A percentile compares a stretch with the other conserved stretches of the same genome.
Evolutionary conservation across 2,888 invertebrate species (phyloP).

Genomic region (Arge pagana): DNA sequence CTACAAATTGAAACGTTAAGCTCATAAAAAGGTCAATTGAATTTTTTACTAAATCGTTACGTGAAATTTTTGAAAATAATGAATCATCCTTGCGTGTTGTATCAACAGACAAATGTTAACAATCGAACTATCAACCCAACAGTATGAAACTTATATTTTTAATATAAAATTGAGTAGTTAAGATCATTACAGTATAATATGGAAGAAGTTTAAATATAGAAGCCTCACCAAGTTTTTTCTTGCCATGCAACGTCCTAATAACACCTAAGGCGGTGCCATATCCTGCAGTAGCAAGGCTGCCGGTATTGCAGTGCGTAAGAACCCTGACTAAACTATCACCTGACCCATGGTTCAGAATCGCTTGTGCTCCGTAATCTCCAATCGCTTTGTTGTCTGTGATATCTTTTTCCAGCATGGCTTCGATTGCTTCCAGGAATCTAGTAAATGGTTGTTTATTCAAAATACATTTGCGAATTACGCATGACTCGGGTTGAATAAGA

Average conservation of each 20-base stretch:
- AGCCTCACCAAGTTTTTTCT: constrained; percentile 70
- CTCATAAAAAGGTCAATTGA: too few relatives aligned
- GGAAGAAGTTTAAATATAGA: neutral
- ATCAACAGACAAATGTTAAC: too few relatives aligned
- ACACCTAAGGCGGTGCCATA: constrained; percentile 98
- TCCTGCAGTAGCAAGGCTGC: constrained; percentile 95
- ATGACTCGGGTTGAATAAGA: too few relatives aligned
- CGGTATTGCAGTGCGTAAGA: constrained; percentile 98
- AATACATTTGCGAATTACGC: too few relatives aligned
- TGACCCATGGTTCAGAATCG: constrained; percentile 68
- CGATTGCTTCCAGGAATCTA: constrained; percentile 79
- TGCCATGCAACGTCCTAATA: constrained; percentile 78
- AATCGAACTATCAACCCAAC: too few relatives aligned
- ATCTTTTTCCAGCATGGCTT: constrained; percentile 84
- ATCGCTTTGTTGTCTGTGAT: constrained; percentile 86
- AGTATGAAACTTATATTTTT: neutral
- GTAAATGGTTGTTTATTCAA: constrained; percentile 37
- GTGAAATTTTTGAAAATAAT: too few relatives aligned
- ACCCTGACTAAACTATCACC: constrained; percentile 72
- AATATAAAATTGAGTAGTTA: neutral
- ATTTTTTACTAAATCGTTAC: too few relatives aligned
- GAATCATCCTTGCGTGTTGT: too few relatives aligned
- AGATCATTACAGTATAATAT: neutral
- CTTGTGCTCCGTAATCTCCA: constrained; percentile 80
- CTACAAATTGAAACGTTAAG: too few relatives aligned